Base-by-base conservation (phyloP, 2,888 invertebrate genomes). In the Alcis repandata region DNA sequence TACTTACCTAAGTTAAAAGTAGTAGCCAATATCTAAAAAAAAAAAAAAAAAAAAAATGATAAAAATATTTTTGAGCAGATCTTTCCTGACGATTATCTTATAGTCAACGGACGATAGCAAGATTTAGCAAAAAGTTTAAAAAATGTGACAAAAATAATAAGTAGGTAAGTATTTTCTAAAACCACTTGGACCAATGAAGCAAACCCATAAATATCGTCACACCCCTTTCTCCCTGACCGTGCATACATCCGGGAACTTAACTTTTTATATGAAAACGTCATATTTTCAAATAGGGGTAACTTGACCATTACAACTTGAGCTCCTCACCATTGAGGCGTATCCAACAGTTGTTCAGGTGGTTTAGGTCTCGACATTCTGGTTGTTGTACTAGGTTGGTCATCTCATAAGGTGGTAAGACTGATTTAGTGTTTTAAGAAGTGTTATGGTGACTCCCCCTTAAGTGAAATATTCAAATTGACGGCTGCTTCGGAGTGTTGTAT, bases 381-480 rank as follows among this genome's bases (percentile, higher is more conserved):
- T 48, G 56, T 45, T 45, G 73, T 78, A 74, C 64, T 70, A 65
- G 72, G 77, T 77, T 82, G 79, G 79, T 78, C 82, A 84, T 77
- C 83, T 83, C 78, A 80, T 78, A 83, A 84, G 79, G 74, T 74
- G 77, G 73, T 84, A 84, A 88, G 83, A 71, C 80, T 88, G 88
- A 89, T 89, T 87, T 89, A 89, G 82, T 81, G 74, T 73, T 68
- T 73, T 79, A 84, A 82, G 83, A 80, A 80, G 78, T 79, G 74
- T 71, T 74, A 61, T 48, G 48, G 51, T 74, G 75, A 68, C 74
- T 71, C 77, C 76, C 80, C 78, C 73, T 75, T 71, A 72, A 56
- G 60, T 59, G 33, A 32, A 51, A 49, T 69, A 68, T 69, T 68
- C 66, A 72, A 72, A 72, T 62, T 17, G n/a, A 13, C 1, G 19